Base-by-base conservation (phyloP, 1,140 invertebrate genomes). In the Aporrectodea caliginosa region DNA sequence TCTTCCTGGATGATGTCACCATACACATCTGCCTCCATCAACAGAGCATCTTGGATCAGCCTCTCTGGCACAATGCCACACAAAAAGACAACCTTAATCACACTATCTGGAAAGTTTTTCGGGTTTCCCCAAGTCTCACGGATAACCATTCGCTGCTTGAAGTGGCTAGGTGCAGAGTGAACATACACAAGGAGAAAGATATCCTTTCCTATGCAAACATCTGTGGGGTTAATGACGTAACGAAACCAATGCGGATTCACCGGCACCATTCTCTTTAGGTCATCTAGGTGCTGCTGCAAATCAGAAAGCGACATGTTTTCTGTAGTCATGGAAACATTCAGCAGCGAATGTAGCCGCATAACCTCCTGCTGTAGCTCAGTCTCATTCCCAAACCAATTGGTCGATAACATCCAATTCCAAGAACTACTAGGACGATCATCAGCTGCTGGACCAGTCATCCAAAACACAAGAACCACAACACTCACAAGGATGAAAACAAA, bases 1-100 rank as follows among this genome's bases (percentile, higher is more conserved):
- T 90, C 91, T n/a, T 93, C 93, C 88, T 94, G 93, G 69, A 94
- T 90, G 79, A 95, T 89, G 84, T 95, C 94, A 30, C 89, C 86
- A 83, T 91, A 90, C 0, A 82, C 82, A 1, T 83, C 83, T 83
- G 91, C 90, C 85, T 95, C 94, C 71, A 89, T 83, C 16, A 90
- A 83, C 1, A 95, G 82, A 16, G 84, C 82, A 0, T 85, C 79
- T 81, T 92, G 90, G 43, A 82, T 58, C 6, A 58, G 43, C 43
- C 43, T 58, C 43, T 58, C 43, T 22, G 43, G 43, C 6, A 58
- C 22, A 22, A 22, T 22, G 22, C 43, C 43, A 22, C 43, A 58
- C 43, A 95, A 95, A 16, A 93, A 87, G 1, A 87, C 58, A 16
- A 82, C 74, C 27, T 84, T 81, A 12, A 81, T 80, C 29, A 79